A percentile compares a stretch with the other conserved stretches of the same genome.
Evolutionary conservation across 2,797 vertebrate genomes (phyloP).

Genomic region (Thripadectes ignobilis): DNA sequence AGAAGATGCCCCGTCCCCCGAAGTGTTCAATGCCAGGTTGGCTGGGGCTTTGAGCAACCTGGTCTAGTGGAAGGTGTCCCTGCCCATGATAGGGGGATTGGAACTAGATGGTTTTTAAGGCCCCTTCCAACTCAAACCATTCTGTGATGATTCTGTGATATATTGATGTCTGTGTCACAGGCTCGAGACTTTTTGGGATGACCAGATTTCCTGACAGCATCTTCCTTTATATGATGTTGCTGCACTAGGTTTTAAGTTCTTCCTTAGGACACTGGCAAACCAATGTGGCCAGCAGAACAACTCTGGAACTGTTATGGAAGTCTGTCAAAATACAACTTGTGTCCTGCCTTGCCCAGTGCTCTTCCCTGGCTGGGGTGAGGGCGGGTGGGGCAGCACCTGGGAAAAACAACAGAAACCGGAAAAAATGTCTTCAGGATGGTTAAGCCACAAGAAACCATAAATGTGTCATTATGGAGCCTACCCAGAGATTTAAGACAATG

Average conservation of each 20-base stretch:
- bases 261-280: neutral
- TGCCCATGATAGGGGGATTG: neutral
- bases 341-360: neutral
- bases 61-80: neutral
- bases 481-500: neutral
- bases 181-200: neutral
- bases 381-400: neutral
- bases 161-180: neutral
- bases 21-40: neutral
- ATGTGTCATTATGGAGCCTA: neutral
- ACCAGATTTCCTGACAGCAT: neutral
- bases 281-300: neutral
- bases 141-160: neutral
- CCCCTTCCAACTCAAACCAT: neutral
- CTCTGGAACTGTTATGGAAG: neutral
- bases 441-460: neutral
- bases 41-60: neutral
- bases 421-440: neutral
- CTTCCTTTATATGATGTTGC: neutral
- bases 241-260: neutral
- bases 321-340: neutral
- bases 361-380: rapidly evolving
- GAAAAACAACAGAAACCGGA: neutral
- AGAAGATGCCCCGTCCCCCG: neutral
- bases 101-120: neutral